Evolutionary conservation across 1,140 invertebrate genomes (phyloP), one percentile per base, ranked within the genome.

Genomic region (Scaptomyza montana): DNA sequence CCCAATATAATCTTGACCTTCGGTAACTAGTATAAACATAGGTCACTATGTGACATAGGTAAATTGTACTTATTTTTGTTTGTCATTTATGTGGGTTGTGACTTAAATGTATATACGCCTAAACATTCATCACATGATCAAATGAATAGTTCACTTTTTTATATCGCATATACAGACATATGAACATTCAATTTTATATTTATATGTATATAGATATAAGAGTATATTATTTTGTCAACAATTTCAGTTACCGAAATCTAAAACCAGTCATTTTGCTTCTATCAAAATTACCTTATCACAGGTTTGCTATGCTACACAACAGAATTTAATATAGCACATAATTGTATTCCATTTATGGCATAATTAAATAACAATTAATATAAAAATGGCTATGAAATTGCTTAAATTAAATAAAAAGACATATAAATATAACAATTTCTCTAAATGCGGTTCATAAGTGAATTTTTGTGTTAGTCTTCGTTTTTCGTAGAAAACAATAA

Each of bases 311-410:
- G 49, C 28, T 41, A 19, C 68, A 25, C 25, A 68, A 56, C 67
- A 13, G 77, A 72, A 25, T 59, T 78, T 75, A 41, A 57, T 57
- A 53, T 41, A 63, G 25, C 66, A 70, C 53, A 53, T 69, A 61
- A 62, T 50, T 56, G 63, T 33, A 69, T 50, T 62, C 60, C 65
- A 67, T 87, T 76, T 69, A 64, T 39, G 67, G 43, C 57, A 69
- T 76, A 76, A 86, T 86, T 76, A 82, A 81, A 87, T 78, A 70
- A 69, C 73, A 78, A 81, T 73, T 78, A 78, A 75, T 72, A 56
- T 46, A 39, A 56, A 10, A 9, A n/a, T 46, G 53, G 59, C 57
- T 21, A 36, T 25, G 21, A 0, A 25, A 25, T 25, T 25, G 21
- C 21, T 25, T 60, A 64, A 21, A 71, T 78, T 81, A 69, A 76